Base-by-base conservation (phyloP, 2,797 vertebrate species). In the Halcyon badia region DNA sequence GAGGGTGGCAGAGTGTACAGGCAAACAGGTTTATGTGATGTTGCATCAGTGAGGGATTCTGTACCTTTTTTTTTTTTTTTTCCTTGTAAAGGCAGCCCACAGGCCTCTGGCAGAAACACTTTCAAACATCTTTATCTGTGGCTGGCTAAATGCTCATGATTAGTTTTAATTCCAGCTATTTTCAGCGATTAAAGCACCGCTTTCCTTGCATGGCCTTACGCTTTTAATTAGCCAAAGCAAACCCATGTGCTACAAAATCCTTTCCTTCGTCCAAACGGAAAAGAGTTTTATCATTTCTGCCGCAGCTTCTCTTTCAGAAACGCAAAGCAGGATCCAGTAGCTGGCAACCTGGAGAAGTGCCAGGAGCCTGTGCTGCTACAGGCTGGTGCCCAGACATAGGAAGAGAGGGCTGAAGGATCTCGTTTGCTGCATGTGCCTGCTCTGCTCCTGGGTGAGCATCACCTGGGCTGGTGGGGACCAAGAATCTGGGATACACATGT, bases 141-240 rank as follows among this genome's bases (percentile, higher is more conserved):
- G 54, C 3, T 0, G 33, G 33, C 83, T 96, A 96, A 96, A 89
- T 44, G 54, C 89, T 93, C 0, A 0, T 94, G 95, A 97, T 97
- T 94, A 94, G 81, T 85, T 93, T 95, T 97, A 96, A 96, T 93
- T 95, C 90, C 58, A 92, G 83, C 93, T 95, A 87, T 96, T 96
- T 97, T 89, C 78, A 81, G 93, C 6, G 41, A 87, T 92, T 87
- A 90, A 81, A 85, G 58, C 69, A 30, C 52, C 52, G 64, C 87
- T 90, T 95, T 95, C 54, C 89, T 91, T 94, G 64, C 70, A 92
- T 46, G 81, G 85, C 66, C 84, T 90, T 2, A 2, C 87, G 62
- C 81, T 81, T 96, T 79, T 96, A 93, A 97, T 97, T 95, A 97
- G 91, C 88, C 86, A 90, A 93, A 91, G 91, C 62, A 94, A 90